Percentiles rank a stretch among this genome's conserved stretches.
Evolutionary conservation across 92 coral and sea anemone species (phyloP).

Genomic region (Hydrozoanthus gracilis): DNA sequence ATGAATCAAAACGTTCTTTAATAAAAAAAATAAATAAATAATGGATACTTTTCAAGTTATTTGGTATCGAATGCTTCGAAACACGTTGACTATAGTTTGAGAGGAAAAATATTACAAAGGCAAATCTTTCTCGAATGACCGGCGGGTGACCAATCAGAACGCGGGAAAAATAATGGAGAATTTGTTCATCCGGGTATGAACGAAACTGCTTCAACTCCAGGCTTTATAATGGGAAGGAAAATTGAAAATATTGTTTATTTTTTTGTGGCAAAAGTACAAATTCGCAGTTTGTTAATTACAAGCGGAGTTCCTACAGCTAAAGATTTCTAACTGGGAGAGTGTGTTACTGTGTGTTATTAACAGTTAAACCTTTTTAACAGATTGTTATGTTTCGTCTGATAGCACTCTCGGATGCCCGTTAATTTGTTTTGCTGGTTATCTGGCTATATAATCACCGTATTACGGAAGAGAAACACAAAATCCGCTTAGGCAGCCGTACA

Average conservation of each 20-base stretch:
- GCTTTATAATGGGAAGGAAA: slow-evolving; percentile 32
- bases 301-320: neutral
- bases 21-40: no score
- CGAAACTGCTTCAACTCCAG: slow-evolving; percentile 17
- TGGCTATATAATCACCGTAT: slow-evolving; percentile 37
- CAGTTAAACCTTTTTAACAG: slow-evolving; percentile 1
- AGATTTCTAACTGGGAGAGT: neutral
- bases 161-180: slow-evolving; percentile 42
- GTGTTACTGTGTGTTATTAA: slow-evolving; percentile 15
- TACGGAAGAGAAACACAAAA: slow-evolving; percentile 35
- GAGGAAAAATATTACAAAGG: neutral
- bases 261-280: neutral
- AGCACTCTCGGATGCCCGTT: slow-evolving; percentile 42
- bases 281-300: neutral
- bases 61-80: no score
- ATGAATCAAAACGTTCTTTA: no score
- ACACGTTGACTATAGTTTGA: no score
- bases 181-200: slow-evolving; percentile 41
- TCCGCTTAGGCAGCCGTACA: slow-evolving; percentile 21
- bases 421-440: slow-evolving; percentile 45
- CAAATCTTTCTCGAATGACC: slow-evolving; percentile 13
- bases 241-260: slow-evolving; percentile 12
- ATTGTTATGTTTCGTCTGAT: slow-evolving; percentile 43
- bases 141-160: slow-evolving; percentile 39
- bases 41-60: no score